These are phyloP conservation scores for Drosophila saltans DNA, from an alignment of 1,140 invertebrate species.

Conservation along the genomic window DNA sequence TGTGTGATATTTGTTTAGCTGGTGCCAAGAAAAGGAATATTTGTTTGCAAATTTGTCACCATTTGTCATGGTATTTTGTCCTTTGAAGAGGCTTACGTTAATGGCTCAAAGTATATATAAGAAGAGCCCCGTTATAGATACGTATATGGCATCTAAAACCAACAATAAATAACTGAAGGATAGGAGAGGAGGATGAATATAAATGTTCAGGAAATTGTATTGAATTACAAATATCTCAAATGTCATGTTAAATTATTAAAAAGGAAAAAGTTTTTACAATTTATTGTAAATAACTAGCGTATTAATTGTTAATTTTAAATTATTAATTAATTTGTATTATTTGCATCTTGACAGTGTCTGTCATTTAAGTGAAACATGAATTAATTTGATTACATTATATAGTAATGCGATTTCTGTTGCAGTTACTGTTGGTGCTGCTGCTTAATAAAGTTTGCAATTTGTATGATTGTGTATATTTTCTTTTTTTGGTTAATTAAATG, in stretches of 20 bases:
- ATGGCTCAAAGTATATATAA: neutral
- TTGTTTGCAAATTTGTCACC: conserved; percentile 61
- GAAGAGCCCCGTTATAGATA: neutral
- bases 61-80: conserved; percentile 61
- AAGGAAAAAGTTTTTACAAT: conserved; percentile 8
- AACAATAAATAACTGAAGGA: too few relatives aligned
- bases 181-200: neutral
- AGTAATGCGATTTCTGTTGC: conserved; percentile 11
- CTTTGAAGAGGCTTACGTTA: neutral
- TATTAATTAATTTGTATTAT: conserved; percentile 73
- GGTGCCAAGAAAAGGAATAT: conserved; percentile 26
- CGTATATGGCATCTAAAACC: neutral
- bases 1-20: conserved; percentile 52
- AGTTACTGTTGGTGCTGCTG: conserved; percentile 8
- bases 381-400: conserved; percentile 60
- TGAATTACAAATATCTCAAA: conserved; percentile 26
- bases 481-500: conserved; percentile 78
- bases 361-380: conserved; percentile 77
- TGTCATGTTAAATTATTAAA: conserved; percentile 54
- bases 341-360: conserved; percentile 78
- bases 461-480: conserved; percentile 40
- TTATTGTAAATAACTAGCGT: conserved; percentile 44
- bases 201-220: neutral
- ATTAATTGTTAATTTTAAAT: conserved; percentile 64
- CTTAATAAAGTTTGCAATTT: conserved; percentile 61